Conservation (phyloP, 1,140 invertebrate species). For the Drosophila persimilis region DNA sequence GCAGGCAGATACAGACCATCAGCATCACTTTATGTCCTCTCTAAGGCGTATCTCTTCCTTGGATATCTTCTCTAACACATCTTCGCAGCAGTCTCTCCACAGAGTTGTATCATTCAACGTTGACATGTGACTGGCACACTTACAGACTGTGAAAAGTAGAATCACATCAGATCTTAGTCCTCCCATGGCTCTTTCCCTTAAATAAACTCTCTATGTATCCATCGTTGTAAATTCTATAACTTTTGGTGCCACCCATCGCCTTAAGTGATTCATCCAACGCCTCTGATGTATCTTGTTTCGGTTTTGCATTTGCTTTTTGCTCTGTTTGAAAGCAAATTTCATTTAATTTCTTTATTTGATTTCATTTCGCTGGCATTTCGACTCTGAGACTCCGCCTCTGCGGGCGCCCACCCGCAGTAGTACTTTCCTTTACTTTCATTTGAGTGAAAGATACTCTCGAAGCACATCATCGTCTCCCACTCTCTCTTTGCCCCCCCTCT, state of each 20-base stretch:
- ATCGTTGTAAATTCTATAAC: slow-evolving; percentile 18
- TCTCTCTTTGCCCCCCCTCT: slow-evolving; percentile 8
- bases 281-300: slow-evolving; percentile 22
- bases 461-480: neutral
- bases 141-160: too few relatives aligned
- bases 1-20: too few relatives aligned
- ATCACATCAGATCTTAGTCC: too few relatives aligned
- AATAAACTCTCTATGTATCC: too few relatives aligned
- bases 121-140: too few relatives aligned
- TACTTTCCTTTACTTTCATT: slow-evolving; percentile 81
- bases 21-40: too few relatives aligned
- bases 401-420: slow-evolving; percentile 30
- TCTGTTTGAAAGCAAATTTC: slow-evolving; percentile 77
- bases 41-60: too few relatives aligned
- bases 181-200: too few relatives aligned
- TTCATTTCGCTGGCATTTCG: slow-evolving; percentile 56
- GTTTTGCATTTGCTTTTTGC: slow-evolving; percentile 47
- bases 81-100: too few relatives aligned
- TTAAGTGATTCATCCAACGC: neutral
- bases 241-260: too few relatives aligned
- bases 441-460: slow-evolving; percentile 76
- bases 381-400: slow-evolving; percentile 17
- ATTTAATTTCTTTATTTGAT: slow-evolving; percentile 81
- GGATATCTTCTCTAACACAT: too few relatives aligned
- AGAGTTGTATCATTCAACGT: too few relatives aligned